phyloP scores from a whole-genome alignment of 2,888 invertebrate species.

The Phalangium opilio region DNA sequence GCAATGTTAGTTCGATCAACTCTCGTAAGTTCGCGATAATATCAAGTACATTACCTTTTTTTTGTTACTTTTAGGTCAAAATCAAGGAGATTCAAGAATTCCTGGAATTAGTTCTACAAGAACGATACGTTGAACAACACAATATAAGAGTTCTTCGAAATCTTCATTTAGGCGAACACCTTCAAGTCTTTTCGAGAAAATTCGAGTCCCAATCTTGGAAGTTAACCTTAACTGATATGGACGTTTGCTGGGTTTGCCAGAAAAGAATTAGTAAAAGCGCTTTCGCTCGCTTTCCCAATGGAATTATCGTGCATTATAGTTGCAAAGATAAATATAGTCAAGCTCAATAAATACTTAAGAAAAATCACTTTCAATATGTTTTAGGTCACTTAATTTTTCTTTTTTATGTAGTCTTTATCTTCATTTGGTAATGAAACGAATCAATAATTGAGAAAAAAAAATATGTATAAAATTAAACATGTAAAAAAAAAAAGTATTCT shows the following conservation, averaged over 20 bases:
- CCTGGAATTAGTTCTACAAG: slow-evolving; percentile 54
- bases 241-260: slow-evolving; percentile 78
- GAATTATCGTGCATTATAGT: slow-evolving; percentile 80
- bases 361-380: too few relatives aligned
- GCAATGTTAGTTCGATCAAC: too few relatives aligned
- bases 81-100: slow-evolving; percentile 33
- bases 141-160: slow-evolving; percentile 64
- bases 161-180: slow-evolving; percentile 64
- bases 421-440: too few relatives aligned
- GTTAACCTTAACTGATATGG: slow-evolving; percentile 68
- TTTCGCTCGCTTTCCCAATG: slow-evolving; percentile 78
- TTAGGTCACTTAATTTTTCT: too few relatives aligned
- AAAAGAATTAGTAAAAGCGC: slow-evolving; percentile 89
- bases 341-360: too few relatives aligned
- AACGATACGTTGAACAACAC: slow-evolving; percentile 58
- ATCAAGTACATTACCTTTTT: too few relatives aligned
- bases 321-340: slow-evolving; percentile 43
- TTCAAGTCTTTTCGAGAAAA: slow-evolving; percentile 42
- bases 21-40: too few relatives aligned
- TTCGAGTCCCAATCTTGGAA: slow-evolving; percentile 63
- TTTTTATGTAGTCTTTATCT: too few relatives aligned
- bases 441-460: too few relatives aligned
- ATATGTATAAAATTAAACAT: too few relatives aligned
- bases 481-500: too few relatives aligned
- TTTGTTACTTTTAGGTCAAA: too few relatives aligned